Base-by-base conservation (phyloP, 2,797 vertebrate species). In the Thaleichthys pacificus region DNA sequence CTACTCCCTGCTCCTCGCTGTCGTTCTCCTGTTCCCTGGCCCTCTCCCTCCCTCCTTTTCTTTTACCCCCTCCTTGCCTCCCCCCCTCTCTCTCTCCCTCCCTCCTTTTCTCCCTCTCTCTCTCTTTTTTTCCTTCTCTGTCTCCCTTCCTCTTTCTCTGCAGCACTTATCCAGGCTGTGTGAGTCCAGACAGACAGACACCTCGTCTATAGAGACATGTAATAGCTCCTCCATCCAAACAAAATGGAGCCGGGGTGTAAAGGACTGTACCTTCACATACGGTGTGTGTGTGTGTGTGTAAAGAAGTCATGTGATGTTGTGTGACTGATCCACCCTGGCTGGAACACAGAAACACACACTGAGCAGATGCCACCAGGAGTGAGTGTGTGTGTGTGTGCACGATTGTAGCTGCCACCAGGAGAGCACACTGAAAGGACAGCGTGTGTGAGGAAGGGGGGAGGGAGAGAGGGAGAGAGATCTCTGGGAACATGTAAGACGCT, bases 201-300 rank as follows among this genome's bases (percentile, higher is more conserved):
- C 82, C 84, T 82, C 70, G 79, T 81, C 80, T 83, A 82, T 17
- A 2, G 47, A 30, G 49, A 35, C 78, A 86, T 81, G 85, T 86
- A 77, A 82, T 72, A 87, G 82, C 79, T 76, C 32, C 73, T 80
- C 83, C 85, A 76, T 47, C 42, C 11, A 47, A 47, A 47, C 42
- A 47, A 47, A 47, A 47, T 47, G 42, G 42, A 47, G 11, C 42
- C 42, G 3, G 32, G 42, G 42, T 47, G 42, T 47, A 47, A 14
- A 47, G 42, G 42, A 47, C 42, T 47, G 42, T 47, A 47, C 42
- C 42, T 47, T 47, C 42, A 47, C 42, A 47, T 47, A 47, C 42
- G 42, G 42, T 14, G 42, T 42, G 38, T 42, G 38, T 12, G 38
- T 42, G 38, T 42, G 38, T 42, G 42, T 47, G 42, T 47, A 12